Conservation (phyloP, 2,113 vertebrate species). For the Zeus faber region DNA sequence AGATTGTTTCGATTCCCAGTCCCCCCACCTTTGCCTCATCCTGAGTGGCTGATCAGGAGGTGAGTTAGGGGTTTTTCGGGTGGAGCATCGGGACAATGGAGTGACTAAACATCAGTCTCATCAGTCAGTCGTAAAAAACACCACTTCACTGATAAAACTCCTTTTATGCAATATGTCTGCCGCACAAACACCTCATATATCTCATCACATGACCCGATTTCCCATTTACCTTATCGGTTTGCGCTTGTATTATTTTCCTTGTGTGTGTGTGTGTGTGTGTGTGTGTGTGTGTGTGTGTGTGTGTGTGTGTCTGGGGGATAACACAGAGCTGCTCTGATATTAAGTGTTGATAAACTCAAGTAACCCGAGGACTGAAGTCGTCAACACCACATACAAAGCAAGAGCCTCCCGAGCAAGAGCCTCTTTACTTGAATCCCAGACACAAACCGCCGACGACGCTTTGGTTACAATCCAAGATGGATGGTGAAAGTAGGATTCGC, state of each 20-base stretch:
- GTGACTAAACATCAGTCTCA: background rate
- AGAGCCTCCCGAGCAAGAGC: background rate
- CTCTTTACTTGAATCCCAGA: constrained; percentile 12
- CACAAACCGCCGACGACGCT: constrained; percentile 11
- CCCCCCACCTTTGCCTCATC: constrained; percentile 23
- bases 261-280: background rate
- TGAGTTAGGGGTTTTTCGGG: constrained; percentile 15
- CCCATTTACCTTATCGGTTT: too few species aligned
- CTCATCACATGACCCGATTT: background rate
- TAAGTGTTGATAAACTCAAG: constrained; percentile 44
- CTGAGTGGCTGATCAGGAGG: constrained; percentile 65
- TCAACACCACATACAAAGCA: background rate
- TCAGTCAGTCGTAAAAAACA: constrained; percentile 1
- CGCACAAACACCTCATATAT: constrained; percentile 35
- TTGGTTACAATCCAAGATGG: constrained; percentile 39
- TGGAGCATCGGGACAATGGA: background rate
- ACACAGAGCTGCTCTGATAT: constrained; percentile 1
- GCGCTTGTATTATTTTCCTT: too few species aligned
- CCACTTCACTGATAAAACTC: constrained; percentile 6
- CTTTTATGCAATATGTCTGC: constrained; percentile 23
- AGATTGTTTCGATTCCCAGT: background rate
- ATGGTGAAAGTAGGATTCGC: constrained; percentile 17
- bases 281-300: constrained; percentile 3
- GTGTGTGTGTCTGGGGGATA: constrained; percentile 13
- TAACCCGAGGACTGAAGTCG: constrained; percentile 29